A percentile compares a stretch with the other conserved stretches of the same genome.
These are phyloP conservation scores for Microtus ochrogaster DNA, from an alignment of 2,113 vertebrate genomes.

Conservation along the genomic window DNA sequence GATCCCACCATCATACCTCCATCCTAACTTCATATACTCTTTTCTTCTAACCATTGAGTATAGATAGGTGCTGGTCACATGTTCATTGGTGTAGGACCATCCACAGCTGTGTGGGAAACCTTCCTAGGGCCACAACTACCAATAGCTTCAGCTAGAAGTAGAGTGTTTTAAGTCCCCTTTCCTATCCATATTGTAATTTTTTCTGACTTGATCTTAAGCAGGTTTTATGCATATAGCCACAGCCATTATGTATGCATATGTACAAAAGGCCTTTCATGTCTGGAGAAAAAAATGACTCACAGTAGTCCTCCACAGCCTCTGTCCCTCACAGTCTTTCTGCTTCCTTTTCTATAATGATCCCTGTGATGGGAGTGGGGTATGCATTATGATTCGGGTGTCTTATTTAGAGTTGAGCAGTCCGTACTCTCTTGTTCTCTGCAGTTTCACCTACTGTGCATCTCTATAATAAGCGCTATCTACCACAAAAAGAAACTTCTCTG, in stretches of 20 bases:
- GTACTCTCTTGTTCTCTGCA: not conserved
- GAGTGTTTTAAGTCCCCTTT: not conserved
- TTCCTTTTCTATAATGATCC: not conserved
- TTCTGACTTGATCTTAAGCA: not conserved
- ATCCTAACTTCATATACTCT: not conserved
- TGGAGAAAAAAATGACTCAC: not conserved
- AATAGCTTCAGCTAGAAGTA: too few species aligned
- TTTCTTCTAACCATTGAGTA: not conserved
- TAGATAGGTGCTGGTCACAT: not conserved
- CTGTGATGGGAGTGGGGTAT: not conserved
- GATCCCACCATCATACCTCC: not conserved
- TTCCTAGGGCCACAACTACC: not conserved
- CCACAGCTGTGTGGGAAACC: not conserved
- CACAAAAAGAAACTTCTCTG: not conserved
- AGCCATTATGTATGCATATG: not conserved
- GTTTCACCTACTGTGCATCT: not conserved
- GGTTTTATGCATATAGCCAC: not conserved
- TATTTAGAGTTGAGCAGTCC: not conserved
- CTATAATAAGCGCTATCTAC: not conserved
- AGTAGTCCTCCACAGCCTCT: not conserved
- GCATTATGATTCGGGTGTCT: not conserved
- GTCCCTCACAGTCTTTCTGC: not conserved
- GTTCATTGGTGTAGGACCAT: too few species aligned
- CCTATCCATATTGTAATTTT: too few species aligned
- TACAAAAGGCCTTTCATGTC: not conserved